Conservation (phyloP, 2,888 invertebrate genomes). For the Phrixothrix hirtus region DNA sequence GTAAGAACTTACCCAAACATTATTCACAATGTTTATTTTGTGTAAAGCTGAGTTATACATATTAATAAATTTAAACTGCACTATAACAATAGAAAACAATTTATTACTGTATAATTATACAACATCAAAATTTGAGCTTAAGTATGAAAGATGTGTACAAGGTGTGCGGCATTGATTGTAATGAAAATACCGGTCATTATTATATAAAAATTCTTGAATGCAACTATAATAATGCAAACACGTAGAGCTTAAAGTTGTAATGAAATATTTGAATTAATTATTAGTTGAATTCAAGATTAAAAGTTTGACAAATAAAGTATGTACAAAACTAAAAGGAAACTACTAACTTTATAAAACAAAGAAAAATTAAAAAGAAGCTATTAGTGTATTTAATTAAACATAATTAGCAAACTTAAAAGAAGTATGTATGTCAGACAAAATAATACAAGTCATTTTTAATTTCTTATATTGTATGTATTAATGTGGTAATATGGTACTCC, state of each 20-base stretch:
- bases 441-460: not conserved
- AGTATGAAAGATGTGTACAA: conserved; percentile 36
- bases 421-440: not conserved
- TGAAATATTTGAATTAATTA: conserved; percentile 8
- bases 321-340: conserved; percentile 1
- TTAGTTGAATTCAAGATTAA: conserved; percentile 25
- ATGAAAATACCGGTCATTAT: conserved; percentile 37
- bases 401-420: not conserved
- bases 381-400: not conserved
- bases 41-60: not conserved
- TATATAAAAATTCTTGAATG: conserved; percentile 34
- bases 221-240: conserved; percentile 43
- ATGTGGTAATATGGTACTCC: conserved; percentile 35
- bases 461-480: conserved; percentile 10
- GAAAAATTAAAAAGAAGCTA: conserved; percentile 3
- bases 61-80: conserved; percentile 37
- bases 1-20: conserved; percentile 27
- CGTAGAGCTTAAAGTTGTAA: conserved; percentile 44
- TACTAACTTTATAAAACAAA: conserved; percentile 1
- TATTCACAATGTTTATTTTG: not conserved
- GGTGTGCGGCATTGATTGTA: conserved; percentile 47
- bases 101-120: conserved; percentile 42
- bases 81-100: conserved; percentile 50
- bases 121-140: conserved; percentile 13
- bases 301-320: conserved; percentile 7